Evolutionary conservation across 2,888 invertebrate species (phyloP), one percentile per base, ranked within the genome.

Genomic region (Pogonocherus hispidulus): DNA sequence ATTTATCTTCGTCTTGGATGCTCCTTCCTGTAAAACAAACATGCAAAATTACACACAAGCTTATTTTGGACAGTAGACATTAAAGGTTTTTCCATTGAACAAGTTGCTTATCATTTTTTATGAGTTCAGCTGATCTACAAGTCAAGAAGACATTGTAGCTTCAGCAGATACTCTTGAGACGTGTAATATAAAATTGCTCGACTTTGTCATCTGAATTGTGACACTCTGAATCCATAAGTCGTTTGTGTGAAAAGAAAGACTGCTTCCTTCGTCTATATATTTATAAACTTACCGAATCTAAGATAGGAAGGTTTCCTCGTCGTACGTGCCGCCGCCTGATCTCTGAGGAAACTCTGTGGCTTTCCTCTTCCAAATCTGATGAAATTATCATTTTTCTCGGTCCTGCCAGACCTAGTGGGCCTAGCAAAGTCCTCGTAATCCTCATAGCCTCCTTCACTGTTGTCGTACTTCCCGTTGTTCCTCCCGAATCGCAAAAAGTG

Each of bases 311-410:
- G 55, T 18, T 67, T n/a, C n/a, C n/a, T n/a, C 69, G 18, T 75
- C 72, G 14, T 23, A 23, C 11, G 32, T 60, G 5, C 69, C 71
- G 18, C 71, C 56, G 4, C 78, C 78, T 22, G 72, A 75, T 57
- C 77, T 59, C 59, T 27, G 3, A 8, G 27, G 8, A 27, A 5
- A 8, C 3, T 63, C 56, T 78, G 75, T 52, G 76, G 69, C 49
- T 75, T 76, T 66, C 75, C 73, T 52, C 80, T 66, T 14, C 80
- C 81, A 63, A 80, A 81, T 66, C 81, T 72, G 22, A 81, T 76
- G 63, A 81, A 80, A 51, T 78, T 73, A 55, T 80, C 80, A 64
- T 78, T 80, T 56, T 80, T 79, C 57, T 77, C 73, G 54, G 67
- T 66, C 63, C 75, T 75, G 27, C 22, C 55, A 20, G 37, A 41